Percentiles rank a stretch among this genome's conserved stretches.
Conservation (phyloP, 2,113 vertebrate genomes). For the Polyodon spathula region DNA sequence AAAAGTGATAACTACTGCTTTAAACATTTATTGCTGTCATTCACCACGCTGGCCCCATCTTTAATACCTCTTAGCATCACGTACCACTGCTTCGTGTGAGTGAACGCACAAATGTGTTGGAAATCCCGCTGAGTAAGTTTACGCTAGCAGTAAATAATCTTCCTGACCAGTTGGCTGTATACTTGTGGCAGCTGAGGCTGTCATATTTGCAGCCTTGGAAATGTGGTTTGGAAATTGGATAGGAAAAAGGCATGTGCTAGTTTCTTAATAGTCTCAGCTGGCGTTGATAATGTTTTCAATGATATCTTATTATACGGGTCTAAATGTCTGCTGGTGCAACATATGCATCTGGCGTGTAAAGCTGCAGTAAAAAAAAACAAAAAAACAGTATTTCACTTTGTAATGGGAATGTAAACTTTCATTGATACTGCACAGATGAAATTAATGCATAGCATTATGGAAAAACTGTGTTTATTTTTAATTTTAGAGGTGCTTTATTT, state of each 20-base stretch:
- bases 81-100: conserved; percentile 69
- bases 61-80: conserved; percentile 69
- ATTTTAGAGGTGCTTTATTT: too few species aligned
- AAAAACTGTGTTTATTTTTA: too few species aligned
- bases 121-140: conserved; percentile 77
- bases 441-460: too few species aligned
- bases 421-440: too few species aligned
- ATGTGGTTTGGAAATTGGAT: conserved; percentile 59
- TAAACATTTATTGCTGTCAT: conserved; percentile 72
- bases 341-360: neutral
- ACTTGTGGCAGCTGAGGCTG: conserved; percentile 60
- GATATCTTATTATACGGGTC: conserved; percentile 48
- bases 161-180: conserved; percentile 60
- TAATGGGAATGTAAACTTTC: too few species aligned
- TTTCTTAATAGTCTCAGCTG: conserved; percentile 50
- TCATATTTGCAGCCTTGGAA: conserved; percentile 64
- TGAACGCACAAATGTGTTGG: conserved; percentile 75
- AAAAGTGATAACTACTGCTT: conserved; percentile 61
- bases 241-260: conserved; percentile 22
- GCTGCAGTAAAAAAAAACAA: too few species aligned
- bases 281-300: conserved; percentile 61
- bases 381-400: too few species aligned
- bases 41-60: conserved; percentile 55
- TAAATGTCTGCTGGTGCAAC: too few species aligned
- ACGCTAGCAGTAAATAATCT: conserved; percentile 76